Percentiles rank a stretch among this genome's conserved stretches.
Conservation (phyloP, 1,140 invertebrate species). For the Drosophila ficusphila region DNA sequence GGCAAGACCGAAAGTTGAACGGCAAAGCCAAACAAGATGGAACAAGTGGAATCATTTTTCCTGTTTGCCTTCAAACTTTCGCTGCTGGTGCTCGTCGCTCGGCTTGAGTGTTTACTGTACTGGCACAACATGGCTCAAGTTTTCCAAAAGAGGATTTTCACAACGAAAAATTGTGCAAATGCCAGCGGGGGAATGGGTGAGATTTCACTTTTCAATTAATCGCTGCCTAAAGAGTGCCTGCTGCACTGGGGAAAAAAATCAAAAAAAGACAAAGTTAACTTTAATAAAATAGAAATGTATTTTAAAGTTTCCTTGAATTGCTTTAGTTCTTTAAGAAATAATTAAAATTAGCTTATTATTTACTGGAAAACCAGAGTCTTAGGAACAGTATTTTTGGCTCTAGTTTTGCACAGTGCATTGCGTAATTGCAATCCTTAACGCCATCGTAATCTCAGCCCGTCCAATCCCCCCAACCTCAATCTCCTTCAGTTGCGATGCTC, state of each 20-base stretch:
- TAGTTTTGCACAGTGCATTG: not conserved
- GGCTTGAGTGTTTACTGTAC: slow-evolving; percentile 45
- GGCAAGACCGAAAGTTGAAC: slow-evolving; percentile 15
- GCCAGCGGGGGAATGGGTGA: not conserved
- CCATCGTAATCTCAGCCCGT: slow-evolving; percentile 18
- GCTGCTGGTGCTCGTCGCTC: slow-evolving; percentile 12
- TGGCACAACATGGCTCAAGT: slow-evolving; percentile 29
- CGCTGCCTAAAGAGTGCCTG: slow-evolving; percentile 1
- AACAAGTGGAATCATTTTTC: slow-evolving; percentile 29
- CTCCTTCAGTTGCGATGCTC: slow-evolving; percentile 1
- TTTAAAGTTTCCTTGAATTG: too few species aligned
- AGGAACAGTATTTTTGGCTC: too few species aligned
- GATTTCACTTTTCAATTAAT: slow-evolving; percentile 33
- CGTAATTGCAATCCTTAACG: slow-evolving; percentile 40
- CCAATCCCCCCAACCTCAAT: not conserved
- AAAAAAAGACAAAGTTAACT: too few species aligned
- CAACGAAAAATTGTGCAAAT: not conserved
- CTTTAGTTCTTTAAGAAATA: too few species aligned
- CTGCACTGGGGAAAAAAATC: not conserved
- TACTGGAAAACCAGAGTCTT: too few species aligned
- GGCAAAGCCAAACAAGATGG: slow-evolving; percentile 35
- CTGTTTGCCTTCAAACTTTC: slow-evolving; percentile 32
- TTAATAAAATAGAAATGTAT: too few species aligned
- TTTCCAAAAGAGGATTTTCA: slow-evolving; percentile 4
- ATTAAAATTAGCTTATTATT: too few species aligned